Base-by-base conservation (phyloP, 2,888 invertebrate genomes). In the Trichogramma dendrolimi region DNA sequence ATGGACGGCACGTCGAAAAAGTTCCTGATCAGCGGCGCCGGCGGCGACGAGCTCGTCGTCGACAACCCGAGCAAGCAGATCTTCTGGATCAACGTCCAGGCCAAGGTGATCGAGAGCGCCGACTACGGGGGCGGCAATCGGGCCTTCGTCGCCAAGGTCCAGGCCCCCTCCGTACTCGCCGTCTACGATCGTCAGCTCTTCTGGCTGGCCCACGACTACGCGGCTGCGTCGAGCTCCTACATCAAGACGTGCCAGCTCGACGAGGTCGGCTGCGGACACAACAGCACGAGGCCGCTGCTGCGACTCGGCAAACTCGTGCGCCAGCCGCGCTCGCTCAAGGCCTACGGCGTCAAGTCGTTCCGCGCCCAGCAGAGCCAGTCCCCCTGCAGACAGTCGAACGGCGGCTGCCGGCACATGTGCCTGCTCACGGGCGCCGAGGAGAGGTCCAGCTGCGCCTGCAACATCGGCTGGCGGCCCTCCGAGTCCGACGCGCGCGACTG, bases 1-100 rank as follows among this genome's bases (percentile, higher is more conserved):
- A 61, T 57, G 53, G 61, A 61, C 6, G 61, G 61, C 5, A 57
- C 48, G 6, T 41, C 48, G 5, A 48, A 57, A 42, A 27, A 11
- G 6, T 5, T 42, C 5, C 27, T 61, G n/a, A 14, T 56, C 14
- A 27, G 47, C 3, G 42, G 57, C 11, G 11, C 40, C 11, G 11
- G 48, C 2, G 14, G 48, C 7, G 39, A 43, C 4, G 53, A 53
- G 38, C 10, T 61, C 3, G 44, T n/a, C 5, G 43, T 57, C 38
- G 53, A 61, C 41, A 14, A 4, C 3, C 10, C 14, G 1, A 14
- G 44, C n/a, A 52, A 39, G 39, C 56, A 46, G 39, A 48, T 61
- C 27, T 61, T 53, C 51, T 61, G 61, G 61, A 1, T 43, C 2
- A 52, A 61, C 11, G 8, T 4, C 6, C 27, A 48, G 10, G 38